phyloP scores from a whole-genome alignment of 2,113 vertebrate species.

The Upupa epops region DNA sequence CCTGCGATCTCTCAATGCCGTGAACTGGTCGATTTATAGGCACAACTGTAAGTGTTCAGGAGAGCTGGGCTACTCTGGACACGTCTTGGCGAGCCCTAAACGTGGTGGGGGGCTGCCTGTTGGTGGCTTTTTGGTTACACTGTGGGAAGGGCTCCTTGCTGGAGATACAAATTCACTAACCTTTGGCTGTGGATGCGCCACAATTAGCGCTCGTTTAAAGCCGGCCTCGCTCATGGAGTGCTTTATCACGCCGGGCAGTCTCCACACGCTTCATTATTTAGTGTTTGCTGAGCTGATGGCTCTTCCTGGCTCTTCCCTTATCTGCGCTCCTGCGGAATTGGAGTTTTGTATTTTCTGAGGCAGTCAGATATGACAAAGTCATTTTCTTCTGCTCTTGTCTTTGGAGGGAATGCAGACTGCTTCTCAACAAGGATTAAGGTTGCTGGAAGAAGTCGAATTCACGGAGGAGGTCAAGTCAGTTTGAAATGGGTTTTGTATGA shows the following conservation, averaged over 20 bases:
- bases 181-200: conserved; percentile 81
- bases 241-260: conserved; percentile 91
- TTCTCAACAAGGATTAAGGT: conserved; percentile 75
- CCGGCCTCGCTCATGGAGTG: conserved; percentile 85
- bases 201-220: conserved; percentile 94
- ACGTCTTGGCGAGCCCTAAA: conserved; percentile 10
- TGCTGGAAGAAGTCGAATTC: conserved; percentile 55
- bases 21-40: neutral
- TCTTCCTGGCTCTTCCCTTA: conserved; percentile 83
- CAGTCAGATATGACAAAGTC: conserved; percentile 93
- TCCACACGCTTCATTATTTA: conserved; percentile 91
- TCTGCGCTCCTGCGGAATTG: conserved; percentile 91
- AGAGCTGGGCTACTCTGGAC: neutral
- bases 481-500: neutral
- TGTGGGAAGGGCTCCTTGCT: conserved; percentile 64
- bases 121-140: conserved; percentile 61
- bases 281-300: conserved; percentile 96
- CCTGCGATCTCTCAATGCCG: too few species aligned
- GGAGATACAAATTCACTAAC: conserved; percentile 94
- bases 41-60: neutral
- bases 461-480: neutral
- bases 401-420: conserved; percentile 76
- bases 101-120: neutral
- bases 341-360: conserved; percentile 90
- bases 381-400: conserved; percentile 88